Evolutionary conservation across 2,888 invertebrate species (phyloP).

Genomic region (Agonopterix alstromeriana): DNA sequence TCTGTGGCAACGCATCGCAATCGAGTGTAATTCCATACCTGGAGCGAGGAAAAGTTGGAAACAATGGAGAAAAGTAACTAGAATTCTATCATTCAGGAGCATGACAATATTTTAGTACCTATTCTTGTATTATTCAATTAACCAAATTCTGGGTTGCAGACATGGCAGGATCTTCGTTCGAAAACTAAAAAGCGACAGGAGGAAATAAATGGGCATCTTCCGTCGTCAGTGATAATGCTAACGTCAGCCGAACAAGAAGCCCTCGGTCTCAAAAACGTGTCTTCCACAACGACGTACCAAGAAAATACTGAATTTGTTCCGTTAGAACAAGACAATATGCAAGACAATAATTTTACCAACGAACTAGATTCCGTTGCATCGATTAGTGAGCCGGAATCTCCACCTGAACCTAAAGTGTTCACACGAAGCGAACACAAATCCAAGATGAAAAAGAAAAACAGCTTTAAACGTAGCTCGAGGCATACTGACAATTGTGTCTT

Average conservation of each 20-base stretch:
- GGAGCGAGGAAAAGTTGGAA: constrained; percentile 64
- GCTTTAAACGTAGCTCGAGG: constrained; percentile 15
- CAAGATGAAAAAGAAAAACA: constrained; percentile 26
- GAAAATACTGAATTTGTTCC: constrained; percentile 41
- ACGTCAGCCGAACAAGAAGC: constrained; percentile 46
- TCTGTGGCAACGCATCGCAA: constrained; percentile 55
- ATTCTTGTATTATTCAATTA: no score
- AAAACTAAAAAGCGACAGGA: constrained; percentile 48
- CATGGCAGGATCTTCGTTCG: constrained; percentile 61
- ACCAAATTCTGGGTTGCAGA: constrained; percentile 32
- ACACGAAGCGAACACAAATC: constrained; percentile 19
- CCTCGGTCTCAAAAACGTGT: constrained; percentile 41
- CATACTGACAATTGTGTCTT: constrained; percentile 43
- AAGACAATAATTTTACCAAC: constrained; percentile 30
- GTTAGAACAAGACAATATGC: constrained; percentile 27
- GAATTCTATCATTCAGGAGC: no score
- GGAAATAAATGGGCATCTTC: constrained; percentile 34
- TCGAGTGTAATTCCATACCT: constrained; percentile 53
- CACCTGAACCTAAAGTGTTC: constrained; percentile 44
- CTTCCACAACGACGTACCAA: constrained; percentile 32
- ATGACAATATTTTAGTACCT: no score
- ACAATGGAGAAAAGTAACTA: constrained; percentile 59
- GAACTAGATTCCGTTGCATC: constrained; percentile 29
- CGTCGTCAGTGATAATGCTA: constrained; percentile 32
- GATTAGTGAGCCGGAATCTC: constrained; percentile 45